A percentile compares a stretch with the other conserved stretches of the same genome.
phyloP scores from a whole-genome alignment of 1,140 invertebrate genomes.

The Oedothorax gibbosus region DNA sequence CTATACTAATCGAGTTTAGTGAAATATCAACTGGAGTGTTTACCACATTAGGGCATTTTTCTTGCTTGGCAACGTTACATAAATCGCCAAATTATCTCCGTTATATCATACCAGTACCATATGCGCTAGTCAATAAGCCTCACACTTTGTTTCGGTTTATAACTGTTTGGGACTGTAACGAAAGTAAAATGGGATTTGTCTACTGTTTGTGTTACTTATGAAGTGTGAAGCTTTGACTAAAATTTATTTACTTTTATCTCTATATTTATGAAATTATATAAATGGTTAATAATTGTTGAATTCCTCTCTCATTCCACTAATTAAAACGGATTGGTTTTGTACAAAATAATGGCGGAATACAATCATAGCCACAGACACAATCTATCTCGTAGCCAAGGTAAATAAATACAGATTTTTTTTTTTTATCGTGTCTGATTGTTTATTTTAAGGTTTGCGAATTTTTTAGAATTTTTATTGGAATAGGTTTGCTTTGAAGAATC shows the following conservation, averaged over 20 bases:
- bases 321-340: no score
- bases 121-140: neutral
- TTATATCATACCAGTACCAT: no score
- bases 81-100: no score
- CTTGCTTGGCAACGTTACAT: no score
- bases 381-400: slow-evolving; percentile 51
- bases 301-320: no score
- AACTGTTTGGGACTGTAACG: slow-evolving; percentile 24
- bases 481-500: no score
- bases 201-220: slow-evolving; percentile 26
- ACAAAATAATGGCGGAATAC: slow-evolving; percentile 50
- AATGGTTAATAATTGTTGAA: neutral
- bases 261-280: neutral
- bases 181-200: slow-evolving; percentile 48
- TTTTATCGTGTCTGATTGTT: neutral
- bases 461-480: no score
- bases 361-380: slow-evolving; percentile 50
- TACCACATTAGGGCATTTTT: no score
- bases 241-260: neutral
- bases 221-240: neutral
- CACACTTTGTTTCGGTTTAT: slow-evolving; percentile 20
- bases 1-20: no score
- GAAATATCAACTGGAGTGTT: no score
- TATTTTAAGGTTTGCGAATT: no score
- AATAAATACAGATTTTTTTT: slow-evolving; percentile 23